These are phyloP conservation scores for Knipowitschia caucasica DNA, from an alignment of 2,797 vertebrate genomes.

Conservation along the genomic window DNA sequence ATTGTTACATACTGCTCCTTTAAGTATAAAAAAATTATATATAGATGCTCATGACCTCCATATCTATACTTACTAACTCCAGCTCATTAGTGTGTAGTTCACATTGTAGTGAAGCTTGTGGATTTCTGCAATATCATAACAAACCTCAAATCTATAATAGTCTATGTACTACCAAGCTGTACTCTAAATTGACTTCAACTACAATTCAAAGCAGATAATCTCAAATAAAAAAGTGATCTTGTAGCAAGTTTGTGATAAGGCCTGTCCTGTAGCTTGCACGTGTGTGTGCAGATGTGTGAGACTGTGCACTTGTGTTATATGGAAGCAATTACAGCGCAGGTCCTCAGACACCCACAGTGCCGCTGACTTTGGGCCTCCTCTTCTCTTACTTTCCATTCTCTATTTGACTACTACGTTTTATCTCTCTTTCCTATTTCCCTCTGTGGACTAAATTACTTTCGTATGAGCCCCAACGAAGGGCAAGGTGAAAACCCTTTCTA, in stretches of 20 bases:
- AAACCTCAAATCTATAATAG: not conserved
- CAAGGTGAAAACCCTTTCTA: conserved; percentile 78
- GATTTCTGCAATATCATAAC: not conserved
- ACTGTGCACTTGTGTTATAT: conserved; percentile 77
- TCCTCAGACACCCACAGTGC: conserved; percentile 84
- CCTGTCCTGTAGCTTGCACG: not conserved
- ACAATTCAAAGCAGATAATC: not conserved
- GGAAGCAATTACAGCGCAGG: conserved; percentile 91
- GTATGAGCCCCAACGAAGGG: conserved; percentile 80
- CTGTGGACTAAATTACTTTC: conserved; percentile 85
- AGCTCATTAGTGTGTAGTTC: too few species aligned
- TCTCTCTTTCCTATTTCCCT: conserved; percentile 60
- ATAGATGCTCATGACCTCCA: too few species aligned
- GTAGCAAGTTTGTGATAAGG: not conserved
- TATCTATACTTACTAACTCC: too few species aligned
- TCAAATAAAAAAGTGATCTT: not conserved
- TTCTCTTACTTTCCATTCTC: conserved; percentile 61
- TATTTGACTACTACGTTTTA: conserved; percentile 41
- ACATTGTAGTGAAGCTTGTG: not conserved
- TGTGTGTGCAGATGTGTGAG: conserved; percentile 39
- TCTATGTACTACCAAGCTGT: not conserved
- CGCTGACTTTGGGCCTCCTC: conserved; percentile 72
- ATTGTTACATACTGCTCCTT: too few species aligned
- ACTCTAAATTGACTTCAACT: not conserved
- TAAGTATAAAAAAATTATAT: too few species aligned